These are phyloP conservation scores for Tubiluchus corallicola DNA, from an alignment of 2,888 invertebrate species.

Conservation along the genomic window DNA sequence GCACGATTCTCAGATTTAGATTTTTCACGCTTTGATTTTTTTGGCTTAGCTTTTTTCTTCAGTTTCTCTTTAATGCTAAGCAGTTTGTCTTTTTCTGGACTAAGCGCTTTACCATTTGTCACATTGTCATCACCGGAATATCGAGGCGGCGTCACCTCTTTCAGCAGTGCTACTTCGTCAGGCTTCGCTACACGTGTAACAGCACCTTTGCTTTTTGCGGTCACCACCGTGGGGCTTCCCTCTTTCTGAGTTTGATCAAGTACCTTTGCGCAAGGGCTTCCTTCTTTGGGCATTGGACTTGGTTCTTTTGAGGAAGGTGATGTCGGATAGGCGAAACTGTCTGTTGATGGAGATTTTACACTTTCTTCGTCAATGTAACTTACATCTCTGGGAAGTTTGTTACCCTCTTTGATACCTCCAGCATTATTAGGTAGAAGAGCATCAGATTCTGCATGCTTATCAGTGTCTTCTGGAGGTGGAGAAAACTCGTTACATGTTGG, in stretches of 20 bases:
- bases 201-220: conserved; percentile 14
- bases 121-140: conserved; percentile 6
- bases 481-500: no score
- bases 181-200: conserved; percentile 8
- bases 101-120: conserved; percentile 14
- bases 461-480: background rate
- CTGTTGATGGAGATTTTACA: conserved; percentile 20
- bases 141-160: conserved; percentile 7
- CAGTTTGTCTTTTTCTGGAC: background rate
- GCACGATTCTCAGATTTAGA: conserved; percentile 22
- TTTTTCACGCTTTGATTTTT: conserved; percentile 11
- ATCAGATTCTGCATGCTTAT: background rate
- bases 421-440: background rate
- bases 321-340: conserved; percentile 15
- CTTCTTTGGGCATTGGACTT: conserved; percentile 15
- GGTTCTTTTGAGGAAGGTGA: background rate
- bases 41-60: background rate
- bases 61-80: background rate
- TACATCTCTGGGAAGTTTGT: no score
- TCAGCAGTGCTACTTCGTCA: conserved; percentile 6
- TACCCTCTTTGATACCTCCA: conserved; percentile 18
- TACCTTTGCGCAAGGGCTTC: conserved; percentile 11
- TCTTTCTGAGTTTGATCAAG: no score
- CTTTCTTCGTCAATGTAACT: conserved; percentile 26
- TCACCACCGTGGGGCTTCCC: conserved; percentile 32